A percentile compares a stretch with the other conserved stretches of the same genome.
phyloP scores from a whole-genome alignment of 2,888 invertebrate species.

The Xylocampa areola region DNA sequence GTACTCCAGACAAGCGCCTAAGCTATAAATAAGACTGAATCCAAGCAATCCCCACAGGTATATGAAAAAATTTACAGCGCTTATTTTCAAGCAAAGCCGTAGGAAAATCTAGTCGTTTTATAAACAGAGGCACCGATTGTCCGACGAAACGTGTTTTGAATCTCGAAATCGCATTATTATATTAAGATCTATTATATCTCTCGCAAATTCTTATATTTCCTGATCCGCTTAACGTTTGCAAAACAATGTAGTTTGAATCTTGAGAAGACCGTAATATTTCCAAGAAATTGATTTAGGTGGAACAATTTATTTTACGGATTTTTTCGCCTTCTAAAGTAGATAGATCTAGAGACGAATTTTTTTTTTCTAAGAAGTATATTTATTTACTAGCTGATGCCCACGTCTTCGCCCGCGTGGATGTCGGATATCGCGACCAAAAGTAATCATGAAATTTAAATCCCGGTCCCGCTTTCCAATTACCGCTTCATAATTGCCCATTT shows the following conservation, averaged over 20 bases:
- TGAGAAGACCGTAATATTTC: too few relatives aligned
- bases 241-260: slow-evolving; percentile 1
- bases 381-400: too few relatives aligned
- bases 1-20: too few relatives aligned
- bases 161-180: background rate
- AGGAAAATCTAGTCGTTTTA: slow-evolving; percentile 5
- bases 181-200: slow-evolving; percentile 11
- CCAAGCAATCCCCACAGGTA: background rate
- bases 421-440: too few relatives aligned
- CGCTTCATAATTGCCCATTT: too few relatives aligned
- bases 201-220: slow-evolving; percentile 1
- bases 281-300: background rate
- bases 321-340: background rate
- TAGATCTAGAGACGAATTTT: too few relatives aligned
- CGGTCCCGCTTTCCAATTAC: too few relatives aligned
- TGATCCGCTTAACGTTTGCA: slow-evolving; percentile 6
- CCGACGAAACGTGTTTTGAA: slow-evolving; percentile 15
- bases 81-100: background rate
- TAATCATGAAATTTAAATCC: too few relatives aligned
- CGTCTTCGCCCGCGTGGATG: too few relatives aligned
- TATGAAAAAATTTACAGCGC: slow-evolving; percentile 9
- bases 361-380: too few relatives aligned
- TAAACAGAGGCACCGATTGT: slow-evolving; percentile 6
- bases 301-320: slow-evolving; percentile 8
- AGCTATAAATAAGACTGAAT: too few relatives aligned